Evolutionary conservation across 2,113 vertebrate genomes (phyloP).

Genomic region (Butastur rufipennis): DNA sequence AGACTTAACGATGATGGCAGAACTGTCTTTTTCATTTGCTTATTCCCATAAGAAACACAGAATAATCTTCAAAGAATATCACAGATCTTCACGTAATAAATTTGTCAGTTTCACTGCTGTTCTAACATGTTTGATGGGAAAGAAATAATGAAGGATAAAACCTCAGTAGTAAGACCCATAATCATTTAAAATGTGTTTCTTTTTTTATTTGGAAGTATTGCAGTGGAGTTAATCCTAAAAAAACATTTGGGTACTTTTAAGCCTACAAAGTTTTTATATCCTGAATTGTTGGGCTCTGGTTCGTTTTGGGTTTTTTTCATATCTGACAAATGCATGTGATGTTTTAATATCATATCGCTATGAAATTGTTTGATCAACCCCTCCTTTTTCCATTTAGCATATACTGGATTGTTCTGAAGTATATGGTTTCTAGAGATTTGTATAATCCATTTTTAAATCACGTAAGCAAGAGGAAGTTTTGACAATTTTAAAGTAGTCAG

Average conservation of each 20-base stretch:
- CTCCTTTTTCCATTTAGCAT: neutral
- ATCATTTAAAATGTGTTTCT: neutral
- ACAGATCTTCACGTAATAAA: neutral
- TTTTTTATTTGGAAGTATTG: neutral
- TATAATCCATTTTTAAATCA: neutral
- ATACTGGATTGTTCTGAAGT: neutral
- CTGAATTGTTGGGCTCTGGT: neutral
- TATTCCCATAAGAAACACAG: neutral
- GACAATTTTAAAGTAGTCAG: neutral
- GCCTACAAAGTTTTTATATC: neutral
- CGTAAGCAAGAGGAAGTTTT: neutral
- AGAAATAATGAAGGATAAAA: neutral
- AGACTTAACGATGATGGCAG: neutral
- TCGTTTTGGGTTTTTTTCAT: rapidly evolving
- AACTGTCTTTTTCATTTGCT: neutral
- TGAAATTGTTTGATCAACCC: neutral
- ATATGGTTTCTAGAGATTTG: neutral
- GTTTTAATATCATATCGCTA: neutral
- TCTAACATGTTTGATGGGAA: neutral
- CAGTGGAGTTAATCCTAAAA: neutral
- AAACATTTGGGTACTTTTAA: neutral
- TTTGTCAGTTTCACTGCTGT: neutral
- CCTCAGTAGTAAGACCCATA: neutral
- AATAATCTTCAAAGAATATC: neutral
- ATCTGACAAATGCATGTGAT: neutral